Base-by-base conservation (phyloP, 2,888 invertebrate species). In the Hydropsyche betteni region DNA sequence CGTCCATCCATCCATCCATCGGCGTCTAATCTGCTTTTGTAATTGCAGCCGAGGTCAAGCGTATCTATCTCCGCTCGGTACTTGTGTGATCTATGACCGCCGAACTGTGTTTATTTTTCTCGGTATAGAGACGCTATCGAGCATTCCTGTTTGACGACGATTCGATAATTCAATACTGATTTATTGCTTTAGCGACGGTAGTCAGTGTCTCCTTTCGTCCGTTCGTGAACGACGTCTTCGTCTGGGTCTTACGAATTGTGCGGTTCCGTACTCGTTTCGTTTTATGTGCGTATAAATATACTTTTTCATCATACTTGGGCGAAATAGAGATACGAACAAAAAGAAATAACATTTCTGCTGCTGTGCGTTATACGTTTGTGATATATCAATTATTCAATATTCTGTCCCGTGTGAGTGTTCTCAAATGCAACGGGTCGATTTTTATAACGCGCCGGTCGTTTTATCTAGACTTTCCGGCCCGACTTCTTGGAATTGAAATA, bases 11-110 rank as follows among this genome's bases (percentile, higher is more conserved):
- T 44, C 44, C 7, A 44, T 44, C 44, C 44, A 44, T 44, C 44
- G 44, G 10, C 7, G 6, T 44, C 44, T 44, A 44, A 44, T 44
- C 44, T 44, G 44, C 58, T 58, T 8, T 14, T 24, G 8, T 58
- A 58, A 58, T 58, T 58, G 64, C 36, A 36, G 36, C 36, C 64
- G 64, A 64, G 64, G 64, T 64, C 64, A 64, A 24, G n/a, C 36
- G 34, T 64, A 33, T 33, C 44, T 44, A 34, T 64, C 64, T 64
- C 34, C 8, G 64, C 24, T 24, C 24, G 61, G 24, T 33, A 61
- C n/a, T 10, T 24, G 61, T 24, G 24, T 61, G 64, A 64, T 64
- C 64, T 64, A 64, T 64, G 64, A 64, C 64, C 64, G 64, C 36
- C n/a, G n/a, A 16, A 53, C n/a, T 53, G 14, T 64, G 64, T 64